phyloP scores from a whole-genome alignment of 2,888 invertebrate genomes.

The Galerucella pusilla region DNA sequence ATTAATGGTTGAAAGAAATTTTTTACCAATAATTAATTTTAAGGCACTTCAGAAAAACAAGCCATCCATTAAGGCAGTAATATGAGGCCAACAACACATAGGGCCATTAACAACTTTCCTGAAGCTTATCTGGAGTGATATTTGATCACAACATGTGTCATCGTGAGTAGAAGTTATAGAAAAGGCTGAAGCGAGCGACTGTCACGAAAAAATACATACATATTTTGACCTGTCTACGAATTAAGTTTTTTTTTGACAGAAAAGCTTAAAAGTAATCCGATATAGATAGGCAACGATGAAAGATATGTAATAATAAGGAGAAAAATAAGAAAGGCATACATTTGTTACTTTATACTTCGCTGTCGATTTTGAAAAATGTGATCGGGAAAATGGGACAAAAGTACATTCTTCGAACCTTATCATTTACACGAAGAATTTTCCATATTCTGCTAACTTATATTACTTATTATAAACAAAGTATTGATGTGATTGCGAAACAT shows the following conservation, averaged over 20 bases:
- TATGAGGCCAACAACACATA: conserved; percentile 58
- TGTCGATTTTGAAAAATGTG: not conserved
- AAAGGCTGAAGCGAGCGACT: conserved; percentile 38
- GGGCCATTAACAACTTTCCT: conserved; percentile 59
- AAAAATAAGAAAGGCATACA: not conserved
- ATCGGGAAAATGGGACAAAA: too few species aligned
- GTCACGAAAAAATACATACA: conserved; percentile 34
- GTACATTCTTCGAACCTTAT: too few species aligned
- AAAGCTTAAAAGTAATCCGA: conserved; percentile 17
- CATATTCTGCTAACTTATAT: too few species aligned
- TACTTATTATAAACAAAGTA: too few species aligned
- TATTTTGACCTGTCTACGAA: conserved; percentile 42
- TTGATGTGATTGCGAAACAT: too few species aligned
- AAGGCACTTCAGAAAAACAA: conserved; percentile 63
- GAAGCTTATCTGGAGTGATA: conserved; percentile 55
- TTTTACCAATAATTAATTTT: conserved; percentile 61
- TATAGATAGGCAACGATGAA: conserved; percentile 13
- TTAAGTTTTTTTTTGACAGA: conserved; percentile 21
- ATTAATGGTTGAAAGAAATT: conserved; percentile 47
- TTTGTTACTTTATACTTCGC: not conserved
- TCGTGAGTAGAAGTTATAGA: conserved; percentile 53
- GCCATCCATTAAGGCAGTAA: conserved; percentile 63
- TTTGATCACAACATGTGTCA: conserved; percentile 60
- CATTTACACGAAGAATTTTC: too few species aligned
- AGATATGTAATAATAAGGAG: not conserved